Base-by-base conservation (phyloP, 2,888 invertebrate species). In the Boloria euphrosyne region DNA sequence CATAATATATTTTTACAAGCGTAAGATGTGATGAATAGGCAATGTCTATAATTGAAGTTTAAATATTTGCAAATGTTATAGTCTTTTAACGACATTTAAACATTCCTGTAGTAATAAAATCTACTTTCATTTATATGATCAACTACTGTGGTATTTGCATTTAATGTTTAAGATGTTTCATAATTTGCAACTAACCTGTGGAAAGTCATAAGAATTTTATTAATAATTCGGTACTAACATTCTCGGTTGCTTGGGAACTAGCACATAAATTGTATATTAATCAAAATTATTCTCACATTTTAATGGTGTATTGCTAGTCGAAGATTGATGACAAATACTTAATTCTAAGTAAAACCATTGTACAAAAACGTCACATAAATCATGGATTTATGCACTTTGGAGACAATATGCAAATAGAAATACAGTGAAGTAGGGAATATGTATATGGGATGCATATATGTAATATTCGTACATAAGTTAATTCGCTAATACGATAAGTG, bases 171-270 rank as follows among this genome's bases (percentile, higher is more conserved):
- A 57, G 51, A 50, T 57, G 44, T 65, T 58, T 47, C 52, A 58
- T 65, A 65, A n/a, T 65, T 61, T 62, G 58, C 58, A 58, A 68
- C 69, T 69, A 69, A 69, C 67, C 66, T 46, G 43, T 62, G 69
- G 69, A 67, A 63, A 66, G 58, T 44, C 51, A 66, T 62, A 60
- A 50, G 7, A 18, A 27, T 18, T 46, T 59, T 16, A 62, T 57
- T 46, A 7, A 57, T 57, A 46, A 65, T 66, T 54, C 49, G 65
- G 75, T 76, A 76, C 76, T 77, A 77, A 77, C 74, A 69, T 47
- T 54, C 27, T 38, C 59, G 76, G 76, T 75, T 74, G 77, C 77
- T 77, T 77, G 72, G 71, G 71, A 62, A 70, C 67, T 62, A 66
- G 73, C 74, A 76, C 73, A 68, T 64, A 65, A 55, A 60, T 50